Evolutionary conservation across 2,797 vertebrate species (phyloP).

Genomic region (Glossophaga mutica): DNA sequence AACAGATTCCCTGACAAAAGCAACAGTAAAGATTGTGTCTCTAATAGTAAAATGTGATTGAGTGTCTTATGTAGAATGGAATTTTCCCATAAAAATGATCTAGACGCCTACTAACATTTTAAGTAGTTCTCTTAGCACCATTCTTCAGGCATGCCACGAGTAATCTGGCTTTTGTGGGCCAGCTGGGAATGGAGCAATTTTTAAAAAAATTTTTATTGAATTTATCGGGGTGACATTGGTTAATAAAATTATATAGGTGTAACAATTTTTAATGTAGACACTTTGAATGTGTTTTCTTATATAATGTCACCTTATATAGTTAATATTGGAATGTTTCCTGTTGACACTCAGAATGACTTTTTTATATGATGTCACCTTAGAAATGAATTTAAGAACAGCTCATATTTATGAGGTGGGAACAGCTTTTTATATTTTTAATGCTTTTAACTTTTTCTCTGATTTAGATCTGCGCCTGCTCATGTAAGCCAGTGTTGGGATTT

Average conservation of each 20-base stretch:
- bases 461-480: neutral
- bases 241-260: neutral
- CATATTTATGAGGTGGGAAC: conserved; percentile 1
- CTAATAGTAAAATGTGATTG: conserved; percentile 46
- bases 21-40: conserved; percentile 24
- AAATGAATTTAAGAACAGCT: conserved; percentile 16
- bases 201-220: neutral
- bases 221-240: neutral
- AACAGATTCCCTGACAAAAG: conserved; percentile 35
- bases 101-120: conserved; percentile 41
- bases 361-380: conserved; percentile 16
- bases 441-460: conserved; percentile 45
- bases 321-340: conserved; percentile 18
- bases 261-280: conserved; percentile 39
- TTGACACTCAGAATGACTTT: conserved; percentile 11
- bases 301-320: conserved; percentile 42
- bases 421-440: conserved; percentile 2
- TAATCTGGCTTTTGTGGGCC: conserved; percentile 38
- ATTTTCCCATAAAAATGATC: conserved; percentile 61
- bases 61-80: conserved; percentile 23
- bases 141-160: conserved; percentile 23
- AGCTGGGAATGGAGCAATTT: conserved; percentile 42
- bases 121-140: conserved; percentile 26
- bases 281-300: conserved; percentile 10
- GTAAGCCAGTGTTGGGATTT: neutral